These are phyloP conservation scores for Teleopsis dalmanni DNA, from an alignment of 1,140 invertebrate genomes.

Conservation along the genomic window DNA sequence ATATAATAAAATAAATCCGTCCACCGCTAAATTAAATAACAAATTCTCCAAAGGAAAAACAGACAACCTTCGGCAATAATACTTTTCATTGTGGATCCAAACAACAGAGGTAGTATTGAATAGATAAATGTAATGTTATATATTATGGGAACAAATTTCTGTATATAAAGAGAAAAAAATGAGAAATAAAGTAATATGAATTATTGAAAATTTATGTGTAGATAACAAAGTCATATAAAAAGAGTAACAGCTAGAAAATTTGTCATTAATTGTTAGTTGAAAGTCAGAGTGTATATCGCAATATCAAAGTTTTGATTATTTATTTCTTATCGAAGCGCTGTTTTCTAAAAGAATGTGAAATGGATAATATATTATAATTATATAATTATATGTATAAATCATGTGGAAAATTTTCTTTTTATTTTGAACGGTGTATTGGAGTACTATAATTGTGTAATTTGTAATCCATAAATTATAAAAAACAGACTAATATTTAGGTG, in stretches of 20 bases:
- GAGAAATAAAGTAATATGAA: too few species aligned
- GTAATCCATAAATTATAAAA: background rate
- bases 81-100: too few species aligned
- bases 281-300: slow-evolving; percentile 2
- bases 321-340: background rate
- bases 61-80: too few species aligned
- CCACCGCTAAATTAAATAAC: too few species aligned
- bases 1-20: too few species aligned
- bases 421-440: background rate
- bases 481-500: background rate
- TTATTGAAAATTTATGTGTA: too few species aligned
- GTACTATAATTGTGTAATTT: background rate
- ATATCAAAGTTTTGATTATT: background rate
- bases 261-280: slow-evolving; percentile 9
- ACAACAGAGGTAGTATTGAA: too few species aligned
- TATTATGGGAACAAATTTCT: too few species aligned
- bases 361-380: background rate
- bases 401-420: background rate
- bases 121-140: too few species aligned
- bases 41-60: too few species aligned
- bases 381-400: background rate
- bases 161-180: too few species aligned
- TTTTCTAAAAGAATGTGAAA: background rate
- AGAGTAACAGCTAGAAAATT: slow-evolving; percentile 8
- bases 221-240: too few species aligned